Evolutionary conservation across 2,797 vertebrate genomes (phyloP).

Genomic region (Pipistrellus nathusii): DNA sequence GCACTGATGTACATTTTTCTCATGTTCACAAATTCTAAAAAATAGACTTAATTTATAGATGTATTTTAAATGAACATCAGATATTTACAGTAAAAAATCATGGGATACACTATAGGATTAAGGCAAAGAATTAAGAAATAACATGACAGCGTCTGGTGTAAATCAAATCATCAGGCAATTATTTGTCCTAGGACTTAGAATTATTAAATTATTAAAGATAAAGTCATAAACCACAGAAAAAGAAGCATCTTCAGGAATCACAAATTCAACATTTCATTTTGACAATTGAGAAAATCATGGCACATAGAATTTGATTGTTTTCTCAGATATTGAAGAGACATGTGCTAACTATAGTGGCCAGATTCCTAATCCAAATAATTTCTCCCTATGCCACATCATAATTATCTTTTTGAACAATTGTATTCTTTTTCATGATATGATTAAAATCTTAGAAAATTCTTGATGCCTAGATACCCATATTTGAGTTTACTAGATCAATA

Average conservation of each 20-base stretch:
- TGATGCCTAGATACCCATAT: not conserved
- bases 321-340: not conserved
- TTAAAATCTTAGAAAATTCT: conserved; percentile 13
- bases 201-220: no score
- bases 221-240: conserved; percentile 11
- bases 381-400: not conserved
- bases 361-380: not conserved
- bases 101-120: conserved; percentile 42
- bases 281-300: conserved; percentile 3
- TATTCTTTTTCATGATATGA: not conserved
- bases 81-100: conserved; percentile 68
- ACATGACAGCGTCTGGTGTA: not conserved
- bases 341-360: not conserved
- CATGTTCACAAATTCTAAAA: conserved; percentile 81
- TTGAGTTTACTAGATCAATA: not conserved
- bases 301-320: not conserved
- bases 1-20: conserved; percentile 81
- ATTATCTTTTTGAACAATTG: not conserved
- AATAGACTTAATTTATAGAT: conserved; percentile 82
- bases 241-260: conserved; percentile 20
- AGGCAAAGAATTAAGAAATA: conserved; percentile 37
- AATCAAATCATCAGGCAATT: conserved; percentile 31
- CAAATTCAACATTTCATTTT: conserved; percentile 18
- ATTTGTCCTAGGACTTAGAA: not conserved
- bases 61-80: conserved; percentile 79